phyloP scores from a whole-genome alignment of 2,113 vertebrate species.

The Odocoileus hemionus region DNA sequence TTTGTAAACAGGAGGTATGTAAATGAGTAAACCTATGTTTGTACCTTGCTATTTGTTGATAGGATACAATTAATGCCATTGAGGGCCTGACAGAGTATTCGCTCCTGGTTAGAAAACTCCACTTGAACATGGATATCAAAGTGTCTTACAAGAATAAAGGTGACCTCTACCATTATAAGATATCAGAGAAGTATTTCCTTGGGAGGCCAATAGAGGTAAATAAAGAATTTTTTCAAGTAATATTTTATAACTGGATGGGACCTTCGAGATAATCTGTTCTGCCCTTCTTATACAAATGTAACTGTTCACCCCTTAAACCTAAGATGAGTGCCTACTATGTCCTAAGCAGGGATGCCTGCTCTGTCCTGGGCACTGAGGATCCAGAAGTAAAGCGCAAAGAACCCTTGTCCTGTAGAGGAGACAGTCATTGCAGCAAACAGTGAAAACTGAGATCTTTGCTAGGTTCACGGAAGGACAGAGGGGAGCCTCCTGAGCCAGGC shows the following conservation, averaged over 20 bases:
- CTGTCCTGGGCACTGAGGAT: neutral
- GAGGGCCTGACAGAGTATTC: constrained; percentile 89
- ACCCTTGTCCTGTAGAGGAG: neutral
- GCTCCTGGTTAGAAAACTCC: constrained; percentile 70
- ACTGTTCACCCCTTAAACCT: neutral
- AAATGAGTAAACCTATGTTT: constrained; percentile 27
- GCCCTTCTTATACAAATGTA: neutral
- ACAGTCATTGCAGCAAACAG: neutral
- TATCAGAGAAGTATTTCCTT: constrained; percentile 83
- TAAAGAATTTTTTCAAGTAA: neutral
- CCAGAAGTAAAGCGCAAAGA: neutral
- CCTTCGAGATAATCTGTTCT: neutral
- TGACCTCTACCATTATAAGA: constrained; percentile 66
- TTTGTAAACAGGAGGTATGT: neutral
- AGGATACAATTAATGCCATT: constrained; percentile 91
- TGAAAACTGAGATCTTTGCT: neutral
- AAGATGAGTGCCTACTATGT: neutral
- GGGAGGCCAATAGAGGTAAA: constrained; percentile 81
- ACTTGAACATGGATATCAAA: constrained; percentile 84
- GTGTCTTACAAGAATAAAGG: constrained; percentile 81
- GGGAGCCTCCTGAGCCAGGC: neutral
- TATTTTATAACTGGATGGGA: neutral
- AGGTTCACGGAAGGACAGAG: neutral
- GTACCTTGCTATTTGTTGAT: constrained; percentile 27
- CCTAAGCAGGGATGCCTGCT: neutral